A percentile compares a stretch with the other conserved stretches of the same genome.
These are phyloP conservation scores for Morpho deidamia DNA, from an alignment of 2,888 invertebrate genomes.

Conservation along the genomic window DNA sequence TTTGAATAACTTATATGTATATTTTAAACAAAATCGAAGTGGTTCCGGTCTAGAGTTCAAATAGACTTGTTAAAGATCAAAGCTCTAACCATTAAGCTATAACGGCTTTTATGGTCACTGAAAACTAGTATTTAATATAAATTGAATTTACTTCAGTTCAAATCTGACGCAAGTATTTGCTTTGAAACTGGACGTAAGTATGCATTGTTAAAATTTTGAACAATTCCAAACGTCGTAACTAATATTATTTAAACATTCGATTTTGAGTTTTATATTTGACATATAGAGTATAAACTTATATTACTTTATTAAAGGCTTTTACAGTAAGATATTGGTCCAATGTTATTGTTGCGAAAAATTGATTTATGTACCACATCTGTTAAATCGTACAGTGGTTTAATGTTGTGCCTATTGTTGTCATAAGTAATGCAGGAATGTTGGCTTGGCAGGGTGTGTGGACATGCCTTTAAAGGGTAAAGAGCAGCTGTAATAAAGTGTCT, in stretches of 20 bases:
- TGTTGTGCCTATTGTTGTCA: slow-evolving; percentile 39
- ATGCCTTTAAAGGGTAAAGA: slow-evolving; percentile 5
- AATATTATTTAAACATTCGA: slow-evolving; percentile 5
- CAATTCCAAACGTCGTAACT: slow-evolving; percentile 25
- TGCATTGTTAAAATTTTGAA: slow-evolving; percentile 52
- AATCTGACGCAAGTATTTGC: slow-evolving; percentile 65
- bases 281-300: background rate
- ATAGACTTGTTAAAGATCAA: too few species aligned
- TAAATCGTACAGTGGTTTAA: slow-evolving; percentile 40
- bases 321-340: background rate
- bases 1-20: too few species aligned
- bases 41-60: too few species aligned
- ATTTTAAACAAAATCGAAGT: too few species aligned
- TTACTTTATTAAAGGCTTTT: background rate
- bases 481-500: background rate
- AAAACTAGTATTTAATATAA: background rate
- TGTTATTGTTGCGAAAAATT: slow-evolving; percentile 72
- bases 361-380: slow-evolving; percentile 73
- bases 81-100: too few species aligned
- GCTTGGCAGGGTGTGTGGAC: slow-evolving; percentile 28
- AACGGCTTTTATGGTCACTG: too few species aligned
- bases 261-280: slow-evolving; percentile 20
- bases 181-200: slow-evolving; percentile 61
- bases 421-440: slow-evolving; percentile 35
- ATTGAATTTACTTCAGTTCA: slow-evolving; percentile 39